phyloP scores from a whole-genome alignment of 2,888 invertebrate genomes.

The Ophion ventricosus region DNA sequence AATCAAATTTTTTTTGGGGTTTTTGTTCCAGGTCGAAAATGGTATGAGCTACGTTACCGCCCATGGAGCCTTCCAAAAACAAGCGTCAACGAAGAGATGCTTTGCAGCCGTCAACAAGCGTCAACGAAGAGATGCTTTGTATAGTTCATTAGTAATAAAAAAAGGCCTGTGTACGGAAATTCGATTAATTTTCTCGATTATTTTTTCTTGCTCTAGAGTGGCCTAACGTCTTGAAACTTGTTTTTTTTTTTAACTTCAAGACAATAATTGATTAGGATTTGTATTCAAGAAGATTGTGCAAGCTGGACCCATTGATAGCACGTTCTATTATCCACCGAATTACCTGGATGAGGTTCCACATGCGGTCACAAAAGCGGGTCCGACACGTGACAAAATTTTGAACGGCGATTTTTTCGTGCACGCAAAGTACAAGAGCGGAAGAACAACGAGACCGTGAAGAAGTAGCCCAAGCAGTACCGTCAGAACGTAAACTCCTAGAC shows the following conservation, averaged over 20 bases:
- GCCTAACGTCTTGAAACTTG: neutral
- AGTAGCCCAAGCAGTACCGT: slow-evolving; percentile 95
- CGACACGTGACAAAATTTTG: slow-evolving; percentile 90
- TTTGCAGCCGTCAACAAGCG: no score
- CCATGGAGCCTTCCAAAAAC: no score
- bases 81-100: no score
- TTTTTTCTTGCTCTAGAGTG: no score
- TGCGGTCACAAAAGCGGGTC: slow-evolving; percentile 97
- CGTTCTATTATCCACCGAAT: neutral
- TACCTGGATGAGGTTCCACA: slow-evolving; percentile 95
- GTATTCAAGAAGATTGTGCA: neutral
- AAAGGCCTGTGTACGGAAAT: no score
- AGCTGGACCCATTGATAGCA: no score
- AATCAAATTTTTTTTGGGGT: no score
- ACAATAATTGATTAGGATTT: neutral
- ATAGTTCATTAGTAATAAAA: no score
- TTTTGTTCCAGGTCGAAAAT: no score
- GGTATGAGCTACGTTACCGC: no score
- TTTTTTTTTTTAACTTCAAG: slow-evolving; percentile 3
- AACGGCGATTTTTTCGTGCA: slow-evolving; percentile 93
- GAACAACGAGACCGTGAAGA: slow-evolving; percentile 95
- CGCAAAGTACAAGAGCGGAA: slow-evolving; percentile 94
- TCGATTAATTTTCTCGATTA: no score
- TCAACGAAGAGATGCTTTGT: no score
- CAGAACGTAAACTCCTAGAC: slow-evolving; percentile 95